Evolutionary conservation across 2,888 invertebrate genomes (phyloP), one percentile per base, ranked within the genome.

Genomic region (Orthosia gothica): DNA sequence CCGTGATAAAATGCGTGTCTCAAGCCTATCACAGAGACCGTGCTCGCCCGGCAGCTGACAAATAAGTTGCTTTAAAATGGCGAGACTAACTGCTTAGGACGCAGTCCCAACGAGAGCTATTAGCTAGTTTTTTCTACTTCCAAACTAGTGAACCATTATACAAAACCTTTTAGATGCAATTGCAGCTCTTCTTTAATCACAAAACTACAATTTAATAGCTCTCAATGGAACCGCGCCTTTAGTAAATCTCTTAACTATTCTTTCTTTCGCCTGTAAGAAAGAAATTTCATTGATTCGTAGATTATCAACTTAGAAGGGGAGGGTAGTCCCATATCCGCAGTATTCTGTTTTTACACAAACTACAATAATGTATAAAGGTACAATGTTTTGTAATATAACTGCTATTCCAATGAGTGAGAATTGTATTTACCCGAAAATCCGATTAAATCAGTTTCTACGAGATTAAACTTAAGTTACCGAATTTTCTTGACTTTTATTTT

Each of bases 381-480:
- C 71, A 72, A 84, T 74, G 74, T 68, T 79, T 57, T 74, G 59
- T 78, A 76, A 74, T 50, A 73, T 70, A 62, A 63, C 15, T 72
- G 49, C 61, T 70, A 50, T 74, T 75, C 32, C 66, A 68, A 76
- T 68, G 72, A 74, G 79, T 79, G 55, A 77, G 50, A 74, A 70
- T 71, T 82, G 61, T 83, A 72, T 74, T 70, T 58, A 77, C 20
- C 76, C 66, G 50, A 77, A 64, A 65, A 75, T 57, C 64, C 68
- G 70, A 76, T 74, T 76, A 80, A 86, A 87, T 82, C 83, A 81
- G 69, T 88, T 88, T 83, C 65, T 81, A 87, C 67, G 82, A 84
- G 80, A 87, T 81, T 87, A 87, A 87, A 87, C 40, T 52, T 86
- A 87, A 87, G 86, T 87, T 87, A 86, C 88, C 84, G 80, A 85